Conservation (phyloP, 2,113 vertebrate species). For the Bufo gargarizans region DNA sequence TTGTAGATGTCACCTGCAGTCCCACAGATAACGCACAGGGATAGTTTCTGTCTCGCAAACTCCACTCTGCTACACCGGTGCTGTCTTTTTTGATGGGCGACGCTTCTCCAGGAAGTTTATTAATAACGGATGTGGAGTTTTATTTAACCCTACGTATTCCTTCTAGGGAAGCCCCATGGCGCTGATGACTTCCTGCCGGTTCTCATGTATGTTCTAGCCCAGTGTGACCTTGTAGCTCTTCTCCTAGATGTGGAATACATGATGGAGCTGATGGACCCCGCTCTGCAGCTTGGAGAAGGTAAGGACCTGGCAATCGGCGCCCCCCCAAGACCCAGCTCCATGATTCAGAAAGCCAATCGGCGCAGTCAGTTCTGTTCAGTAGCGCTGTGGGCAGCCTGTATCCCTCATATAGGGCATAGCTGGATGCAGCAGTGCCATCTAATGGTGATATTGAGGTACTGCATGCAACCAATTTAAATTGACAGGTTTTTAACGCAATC, state of each 20-base stretch:
- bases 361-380: no score
- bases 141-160: not conserved
- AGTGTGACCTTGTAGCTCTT: constrained; percentile 83
- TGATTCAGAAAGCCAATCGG: no score
- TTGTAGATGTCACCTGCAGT: no score
- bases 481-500: not conserved
- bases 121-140: not conserved
- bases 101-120: no score
- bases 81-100: no score
- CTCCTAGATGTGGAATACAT: constrained; percentile 94
- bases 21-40: no score
- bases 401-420: no score
- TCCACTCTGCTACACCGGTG: no score
- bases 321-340: not conserved
- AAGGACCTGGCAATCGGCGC: not conserved
- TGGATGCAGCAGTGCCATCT: not conserved
- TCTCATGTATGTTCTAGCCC: constrained; percentile 94
- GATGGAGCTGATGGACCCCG: constrained; percentile 98
- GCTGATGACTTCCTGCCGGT: constrained; percentile 97
- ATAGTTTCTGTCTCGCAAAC: no score
- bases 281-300: constrained; percentile 94
- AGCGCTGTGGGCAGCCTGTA: no score
- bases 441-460: not conserved
- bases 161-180: constrained; percentile 84
- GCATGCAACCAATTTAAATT: not conserved